Base-by-base conservation (phyloP, 2,797 vertebrate genomes). In the Spinus olivaceus region DNA sequence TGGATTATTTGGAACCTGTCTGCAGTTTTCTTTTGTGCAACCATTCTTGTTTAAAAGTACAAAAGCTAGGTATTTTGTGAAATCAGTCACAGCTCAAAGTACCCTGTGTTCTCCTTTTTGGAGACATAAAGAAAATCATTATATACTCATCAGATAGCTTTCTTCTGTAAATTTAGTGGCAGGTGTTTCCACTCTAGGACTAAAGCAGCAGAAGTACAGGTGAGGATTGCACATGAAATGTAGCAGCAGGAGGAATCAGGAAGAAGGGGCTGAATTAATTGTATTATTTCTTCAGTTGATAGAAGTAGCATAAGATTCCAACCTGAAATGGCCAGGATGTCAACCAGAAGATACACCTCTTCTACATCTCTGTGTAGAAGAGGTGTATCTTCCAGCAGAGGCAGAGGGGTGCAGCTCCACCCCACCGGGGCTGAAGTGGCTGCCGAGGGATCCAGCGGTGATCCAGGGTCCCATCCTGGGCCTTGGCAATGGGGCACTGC, bases 401-500 rank as follows among this genome's bases (percentile, higher is more conserved):
- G 18, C 24, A 42, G 41, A 2, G 1, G 44, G 13, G 2, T 28
- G 18, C 35, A 65, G 8, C 51, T 19, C 9, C 25, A 73, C 13
- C 14, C 3, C 30, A 13, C 16, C 0, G 1, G 25, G 32, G 25
- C 41, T 35, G 28, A 37, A 18, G 42, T 2, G 23, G 20, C 25
- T 67, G 25, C n/a, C 0, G 2, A 7, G 39, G n/a, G 15, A 21
- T 27, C 9, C 5, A 4, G 3, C 8, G 28, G 32, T 8, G 32
- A 57, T 12, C 11, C 53, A 16, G 28, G 7, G 22, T 27, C 25
- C 10, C 3, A 4, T 22, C 60, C 44, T 33, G 35, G 32, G 6
- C 8, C 12, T 47, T 20, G 37, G 14, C 1, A 0, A 1, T 3
- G 6, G 13, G 17, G 5, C 14, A 2, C 0, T 1, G 14, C 42